Evolutionary conservation across 2,888 invertebrate species (phyloP), one percentile per base, ranked within the genome.

Genomic region (Epirrhoe alternata): DNA sequence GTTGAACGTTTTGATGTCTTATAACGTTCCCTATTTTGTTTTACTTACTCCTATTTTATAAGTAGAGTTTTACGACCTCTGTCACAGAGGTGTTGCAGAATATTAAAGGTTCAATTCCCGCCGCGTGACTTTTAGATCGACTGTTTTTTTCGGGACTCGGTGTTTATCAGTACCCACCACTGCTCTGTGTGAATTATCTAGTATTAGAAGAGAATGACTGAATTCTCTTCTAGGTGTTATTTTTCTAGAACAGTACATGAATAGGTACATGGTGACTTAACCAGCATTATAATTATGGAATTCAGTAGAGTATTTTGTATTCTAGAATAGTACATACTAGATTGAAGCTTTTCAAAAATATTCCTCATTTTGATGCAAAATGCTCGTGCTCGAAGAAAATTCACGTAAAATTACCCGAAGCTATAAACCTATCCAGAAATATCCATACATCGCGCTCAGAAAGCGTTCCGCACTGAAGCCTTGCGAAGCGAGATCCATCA

Each of bases 401-500:
- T 60, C 16, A 53, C 16, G 45, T 24, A 24, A 53, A 54, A 54
- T 61, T 45, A 45, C 45, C 24, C 49, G 3, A 24, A 16, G 7
- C 53, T 60, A 14, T 6, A 33, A 52, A 60, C 30, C 14, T 45
- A 52, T 42, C 42, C 17, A n/a, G 33, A 42, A 54, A 59, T 64
- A 54, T 52, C 56, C 14, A 30, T 30, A 66, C 50, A 55, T 24
- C 53, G 52, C 52, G 63, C 54, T 66, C 33, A 49, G 50, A 60
- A 60, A 63, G 57, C 61, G 67, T 61, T 54, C 60, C 54, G 60
- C 56, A 47, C 59, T 33, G 45, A 63, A 35, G 60, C 56, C 49
- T 31, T 49, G 58, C 61, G 61, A 65, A 64, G 59, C 73, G 77
- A 84, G 77, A 86, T 85, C 83, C 86, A 87, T 89, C 88, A 88